These are phyloP conservation scores for Tolmerus cingulatus DNA, from an alignment of 2,888 invertebrate genomes.

Conservation along the genomic window DNA sequence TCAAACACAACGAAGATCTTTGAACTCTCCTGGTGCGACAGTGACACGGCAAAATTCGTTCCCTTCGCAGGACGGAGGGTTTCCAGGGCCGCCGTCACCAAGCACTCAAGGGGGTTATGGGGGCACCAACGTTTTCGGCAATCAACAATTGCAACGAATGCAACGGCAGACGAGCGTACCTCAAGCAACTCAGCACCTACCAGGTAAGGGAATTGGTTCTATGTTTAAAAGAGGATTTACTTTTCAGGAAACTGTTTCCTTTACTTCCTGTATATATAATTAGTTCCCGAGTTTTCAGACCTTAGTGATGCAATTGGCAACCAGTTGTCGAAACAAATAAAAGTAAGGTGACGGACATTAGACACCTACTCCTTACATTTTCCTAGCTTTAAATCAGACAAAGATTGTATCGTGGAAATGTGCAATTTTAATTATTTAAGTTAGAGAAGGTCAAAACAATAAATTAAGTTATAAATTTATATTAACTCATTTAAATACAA, in stretches of 20 bases:
- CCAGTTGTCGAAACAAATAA: background rate
- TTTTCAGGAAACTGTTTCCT: background rate
- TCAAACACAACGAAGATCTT: slow-evolving; percentile 58
- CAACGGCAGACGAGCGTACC: slow-evolving; percentile 62
- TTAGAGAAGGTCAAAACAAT: background rate
- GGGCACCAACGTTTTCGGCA: slow-evolving; percentile 56
- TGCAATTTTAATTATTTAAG: background rate
- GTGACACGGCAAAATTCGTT: slow-evolving; percentile 63
- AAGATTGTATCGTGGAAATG: background rate
- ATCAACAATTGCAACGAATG: slow-evolving; percentile 59
- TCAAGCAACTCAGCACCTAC: slow-evolving; percentile 63
- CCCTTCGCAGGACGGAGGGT: slow-evolving; percentile 53
- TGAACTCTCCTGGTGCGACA: slow-evolving; percentile 60
- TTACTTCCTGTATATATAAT: slow-evolving; percentile 6
- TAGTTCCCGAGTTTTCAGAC: background rate
- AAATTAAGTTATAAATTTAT: background rate
- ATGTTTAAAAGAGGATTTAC: background rate
- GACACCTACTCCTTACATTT: background rate
- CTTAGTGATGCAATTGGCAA: background rate
- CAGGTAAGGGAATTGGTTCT: slow-evolving; percentile 55
- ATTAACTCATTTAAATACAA: background rate
- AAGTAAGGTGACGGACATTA: background rate
- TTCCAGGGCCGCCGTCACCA: slow-evolving; percentile 56
- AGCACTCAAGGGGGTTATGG: slow-evolving; percentile 59
- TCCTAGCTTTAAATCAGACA: background rate